Conservation (phyloP, 2,888 invertebrate genomes). For the Papilio gigon region DNA sequence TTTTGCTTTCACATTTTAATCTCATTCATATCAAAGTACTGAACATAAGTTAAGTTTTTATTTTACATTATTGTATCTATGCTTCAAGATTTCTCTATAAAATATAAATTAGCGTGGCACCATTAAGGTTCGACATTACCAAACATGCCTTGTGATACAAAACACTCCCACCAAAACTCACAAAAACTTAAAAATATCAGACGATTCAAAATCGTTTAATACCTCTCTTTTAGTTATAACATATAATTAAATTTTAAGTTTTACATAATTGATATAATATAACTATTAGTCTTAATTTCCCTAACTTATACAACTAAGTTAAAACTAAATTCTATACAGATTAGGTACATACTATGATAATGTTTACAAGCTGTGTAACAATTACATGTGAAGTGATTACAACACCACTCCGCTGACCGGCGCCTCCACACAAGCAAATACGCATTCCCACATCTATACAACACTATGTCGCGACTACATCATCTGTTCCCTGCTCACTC, state of each 20-base stretch:
- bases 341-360: slow-evolving; percentile 62
- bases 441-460: slow-evolving; percentile 54
- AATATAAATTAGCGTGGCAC: slow-evolving; percentile 76
- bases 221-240: slow-evolving; percentile 57
- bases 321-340: slow-evolving; percentile 65
- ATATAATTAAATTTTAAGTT: slow-evolving; percentile 58
- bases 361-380: slow-evolving; percentile 63
- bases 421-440: slow-evolving; percentile 57
- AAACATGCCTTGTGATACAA: slow-evolving; percentile 57
- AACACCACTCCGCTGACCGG: slow-evolving; percentile 70
- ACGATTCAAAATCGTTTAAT: slow-evolving; percentile 73
- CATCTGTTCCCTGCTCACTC: slow-evolving; percentile 34
- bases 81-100: slow-evolving; percentile 68
- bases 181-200: slow-evolving; percentile 54
- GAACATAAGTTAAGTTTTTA: slow-evolving; percentile 77
- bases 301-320: slow-evolving; percentile 59
- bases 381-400: slow-evolving; percentile 70
- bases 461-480: slow-evolving; percentile 46
- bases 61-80: slow-evolving; percentile 69
- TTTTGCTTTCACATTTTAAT: slow-evolving; percentile 69
- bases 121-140: slow-evolving; percentile 64
- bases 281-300: slow-evolving; percentile 61
- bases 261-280: slow-evolving; percentile 65
- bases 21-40: slow-evolving; percentile 80
- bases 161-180: slow-evolving; percentile 63